Base-by-base conservation (phyloP, 2,113 vertebrate genomes). In the Hirundichthys speculiger region DNA sequence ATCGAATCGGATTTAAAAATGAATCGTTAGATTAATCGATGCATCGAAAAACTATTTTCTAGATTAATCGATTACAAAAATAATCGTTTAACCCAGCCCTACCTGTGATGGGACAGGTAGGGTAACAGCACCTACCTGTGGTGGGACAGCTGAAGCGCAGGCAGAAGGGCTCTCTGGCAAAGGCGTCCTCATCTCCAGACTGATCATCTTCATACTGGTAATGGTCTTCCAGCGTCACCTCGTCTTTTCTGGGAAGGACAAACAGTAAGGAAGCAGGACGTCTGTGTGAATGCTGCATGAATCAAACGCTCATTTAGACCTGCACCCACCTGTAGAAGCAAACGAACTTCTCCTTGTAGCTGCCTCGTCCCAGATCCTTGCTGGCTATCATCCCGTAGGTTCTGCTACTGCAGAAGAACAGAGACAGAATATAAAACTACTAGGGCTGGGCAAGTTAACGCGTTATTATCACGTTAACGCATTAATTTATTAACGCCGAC, bases 261-360 rank as follows among this genome's bases (percentile, higher is more conserved):
- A 0, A 24, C 0, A 38, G 15, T 50, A 13, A 59, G 13, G 38
- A 41, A 22, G 38, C 30, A 56, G 0, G 0, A 2, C 18, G 13
- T 60, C 21, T 14, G n/a, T 47, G 25, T n/a, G 14, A 34, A 18
- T 27, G 21, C 0, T 21, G 27, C 15, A 41, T 40, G 3, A 43
- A 21, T 4, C 13, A 3, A 8, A 56, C 43, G 21, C 9, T 9
- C 30, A 34, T 34, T 34, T 34, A 34, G 4, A 9, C 30, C 21
- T 13, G 4, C 21, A 22, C 43, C 24, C 7, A 91, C 90, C 88
- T 80, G 79, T 83, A 91, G 63, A 91, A 79, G 53, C 82, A 91
- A 12, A 89, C 82, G 15, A 79, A 90, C 60, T 85, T 64, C 53
- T 91, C 88, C 58, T 86, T 91, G 64, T 91, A 89, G 25, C 50